Evolutionary conservation across 2,797 vertebrate genomes (phyloP).

Genomic region (Cyprinella venusta): DNA sequence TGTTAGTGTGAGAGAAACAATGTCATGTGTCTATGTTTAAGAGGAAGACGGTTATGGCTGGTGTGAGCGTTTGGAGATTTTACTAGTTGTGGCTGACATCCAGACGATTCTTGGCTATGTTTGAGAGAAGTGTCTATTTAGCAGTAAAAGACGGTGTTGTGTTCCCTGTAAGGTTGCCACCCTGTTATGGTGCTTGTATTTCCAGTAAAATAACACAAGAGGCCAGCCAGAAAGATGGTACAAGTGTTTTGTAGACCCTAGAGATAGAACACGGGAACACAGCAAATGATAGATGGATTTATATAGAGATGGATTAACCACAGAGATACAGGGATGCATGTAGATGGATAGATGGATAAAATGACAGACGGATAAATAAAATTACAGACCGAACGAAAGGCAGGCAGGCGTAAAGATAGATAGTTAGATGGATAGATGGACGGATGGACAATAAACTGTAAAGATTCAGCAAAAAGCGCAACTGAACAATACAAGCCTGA

Average conservation of each 20-base stretch:
- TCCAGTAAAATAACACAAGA: slow-evolving; percentile 15
- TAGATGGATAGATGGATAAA: no score
- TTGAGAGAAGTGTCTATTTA: slow-evolving; percentile 43
- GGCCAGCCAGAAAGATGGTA: neutral
- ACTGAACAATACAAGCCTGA: slow-evolving; percentile 11
- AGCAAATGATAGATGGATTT: neutral
- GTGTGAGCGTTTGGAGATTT: slow-evolving; percentile 27
- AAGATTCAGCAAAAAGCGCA: neutral
- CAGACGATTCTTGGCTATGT: slow-evolving; percentile 24
- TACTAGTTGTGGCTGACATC: slow-evolving; percentile 28
- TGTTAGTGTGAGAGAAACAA: neutral
- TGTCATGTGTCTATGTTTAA: slow-evolving; percentile 14
- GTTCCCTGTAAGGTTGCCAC: slow-evolving; percentile 47
- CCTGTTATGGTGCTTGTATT: slow-evolving; percentile 17
- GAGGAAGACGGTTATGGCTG: neutral
- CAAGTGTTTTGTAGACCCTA: neutral
- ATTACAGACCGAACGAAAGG: neutral
- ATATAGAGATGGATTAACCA: neutral
- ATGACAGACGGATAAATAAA: neutral
- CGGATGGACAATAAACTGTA: neutral
- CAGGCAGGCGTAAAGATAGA: neutral
- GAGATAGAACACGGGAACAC: neutral
- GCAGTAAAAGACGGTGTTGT: slow-evolving; percentile 52
- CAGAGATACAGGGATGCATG: neutral
- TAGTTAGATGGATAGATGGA: neutral